These are phyloP conservation scores for Lasioglossum malachurum DNA, from an alignment of 2,888 invertebrate species.

Conservation along the genomic window DNA sequence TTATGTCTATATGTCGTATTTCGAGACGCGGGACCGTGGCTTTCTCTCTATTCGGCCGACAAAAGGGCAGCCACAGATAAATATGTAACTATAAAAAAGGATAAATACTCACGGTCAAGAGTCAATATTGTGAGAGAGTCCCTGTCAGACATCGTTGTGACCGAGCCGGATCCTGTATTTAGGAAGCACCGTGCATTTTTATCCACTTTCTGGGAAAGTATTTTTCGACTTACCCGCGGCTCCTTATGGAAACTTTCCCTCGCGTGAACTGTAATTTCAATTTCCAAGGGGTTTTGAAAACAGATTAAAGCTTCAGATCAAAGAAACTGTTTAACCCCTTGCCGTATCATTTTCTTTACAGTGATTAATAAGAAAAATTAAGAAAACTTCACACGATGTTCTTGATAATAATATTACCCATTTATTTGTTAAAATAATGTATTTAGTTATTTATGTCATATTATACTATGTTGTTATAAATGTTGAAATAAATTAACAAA, in stretches of 20 bases:
- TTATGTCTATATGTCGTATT: constrained; percentile 73
- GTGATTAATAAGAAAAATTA: too few relatives aligned
- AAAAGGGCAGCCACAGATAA: constrained; percentile 75
- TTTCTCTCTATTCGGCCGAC: constrained; percentile 70
- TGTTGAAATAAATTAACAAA: too few relatives aligned
- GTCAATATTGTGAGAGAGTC: constrained; percentile 80
- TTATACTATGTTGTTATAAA: too few relatives aligned
- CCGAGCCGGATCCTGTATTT: constrained; percentile 54
- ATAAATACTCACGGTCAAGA: constrained; percentile 79
- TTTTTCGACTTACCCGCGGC: constrained; percentile 27
- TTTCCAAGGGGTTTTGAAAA: neutral
- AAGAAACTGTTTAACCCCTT: too few relatives aligned
- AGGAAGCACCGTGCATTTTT: constrained; percentile 63
- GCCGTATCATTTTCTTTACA: too few relatives aligned
- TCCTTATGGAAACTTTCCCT: constrained; percentile 4
- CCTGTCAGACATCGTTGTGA: constrained; percentile 61
- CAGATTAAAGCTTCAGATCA: too few relatives aligned
- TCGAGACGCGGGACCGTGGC: constrained; percentile 51
- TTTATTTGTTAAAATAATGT: too few relatives aligned
- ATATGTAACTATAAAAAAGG: constrained; percentile 74
- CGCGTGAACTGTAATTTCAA: neutral
- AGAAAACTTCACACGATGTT: too few relatives aligned
- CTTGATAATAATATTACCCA: too few relatives aligned
- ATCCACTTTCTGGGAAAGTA: constrained; percentile 58
- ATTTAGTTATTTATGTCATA: too few relatives aligned